phyloP scores from a whole-genome alignment of 2,113 vertebrate genomes.

The Regulus satrapa region DNA sequence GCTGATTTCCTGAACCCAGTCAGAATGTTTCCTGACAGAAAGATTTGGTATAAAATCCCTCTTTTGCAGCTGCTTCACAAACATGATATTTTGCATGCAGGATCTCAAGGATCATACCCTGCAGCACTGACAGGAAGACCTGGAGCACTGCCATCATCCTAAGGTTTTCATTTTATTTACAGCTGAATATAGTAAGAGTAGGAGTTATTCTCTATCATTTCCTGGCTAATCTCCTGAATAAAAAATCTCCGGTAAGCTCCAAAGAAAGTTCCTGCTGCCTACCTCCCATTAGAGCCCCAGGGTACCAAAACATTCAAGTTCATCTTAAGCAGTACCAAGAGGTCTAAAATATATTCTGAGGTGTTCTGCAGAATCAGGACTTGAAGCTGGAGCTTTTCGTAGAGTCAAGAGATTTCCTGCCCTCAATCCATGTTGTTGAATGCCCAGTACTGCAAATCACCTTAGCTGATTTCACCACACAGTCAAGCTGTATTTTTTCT shows the following conservation, averaged over 20 bases:
- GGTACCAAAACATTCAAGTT: not conserved
- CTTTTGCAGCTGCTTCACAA: not conserved
- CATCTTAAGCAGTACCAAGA: not conserved
- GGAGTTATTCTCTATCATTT: not conserved
- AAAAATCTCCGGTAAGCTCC: not conserved
- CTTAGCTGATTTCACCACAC: not conserved
- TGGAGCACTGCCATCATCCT: not conserved
- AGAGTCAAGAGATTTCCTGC: not conserved
- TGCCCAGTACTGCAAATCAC: not conserved
- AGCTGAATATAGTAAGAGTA: not conserved
- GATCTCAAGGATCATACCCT: not conserved
- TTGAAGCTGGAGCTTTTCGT: not conserved
- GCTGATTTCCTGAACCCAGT: not conserved
- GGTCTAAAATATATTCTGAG: not conserved
- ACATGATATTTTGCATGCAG: not conserved
- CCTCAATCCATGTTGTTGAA: not conserved
- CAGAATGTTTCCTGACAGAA: not conserved
- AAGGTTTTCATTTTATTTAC: not conserved
- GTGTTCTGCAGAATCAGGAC: not conserved
- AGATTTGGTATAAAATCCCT: not conserved
- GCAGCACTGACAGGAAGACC: not conserved
- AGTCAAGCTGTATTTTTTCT: not conserved
- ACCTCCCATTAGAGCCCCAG: not conserved
- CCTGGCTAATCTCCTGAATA: not conserved
- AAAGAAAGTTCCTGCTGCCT: not conserved